phyloP scores from a whole-genome alignment of 2,888 invertebrate genomes.

The Empis livida region DNA sequence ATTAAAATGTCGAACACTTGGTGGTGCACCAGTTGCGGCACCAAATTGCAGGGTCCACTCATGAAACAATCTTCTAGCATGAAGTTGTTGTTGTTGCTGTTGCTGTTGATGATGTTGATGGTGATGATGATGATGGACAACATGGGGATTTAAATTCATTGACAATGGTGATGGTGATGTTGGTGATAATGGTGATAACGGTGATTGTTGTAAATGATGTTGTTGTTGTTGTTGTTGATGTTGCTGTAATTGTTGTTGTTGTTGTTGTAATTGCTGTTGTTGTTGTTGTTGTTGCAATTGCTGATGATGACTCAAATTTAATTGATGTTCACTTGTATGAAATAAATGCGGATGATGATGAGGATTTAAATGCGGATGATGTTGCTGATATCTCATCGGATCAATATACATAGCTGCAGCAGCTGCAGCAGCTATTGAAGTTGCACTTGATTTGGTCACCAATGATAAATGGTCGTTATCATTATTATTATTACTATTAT shows the following conservation, averaged over 20 bases:
- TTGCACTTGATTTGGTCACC: conserved; percentile 25
- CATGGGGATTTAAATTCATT: conserved; percentile 32
- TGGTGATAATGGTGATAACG: conserved; percentile 28
- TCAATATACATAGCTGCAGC: conserved; percentile 37
- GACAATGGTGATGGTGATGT: conserved; percentile 27
- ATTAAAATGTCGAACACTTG: conserved; percentile 33
- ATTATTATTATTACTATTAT: conserved; percentile 21
- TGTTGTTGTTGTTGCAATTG: conserved; percentile 14
- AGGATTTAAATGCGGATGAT: conserved; percentile 35
- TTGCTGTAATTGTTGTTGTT: conserved; percentile 24
- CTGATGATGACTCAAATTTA: conserved; percentile 5
- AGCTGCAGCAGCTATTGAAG: conserved; percentile 35
- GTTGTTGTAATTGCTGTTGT: conserved; percentile 20
- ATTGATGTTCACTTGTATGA: conserved; percentile 28
- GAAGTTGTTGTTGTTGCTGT: conserved; percentile 37
- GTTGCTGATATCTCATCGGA: conserved; percentile 35
- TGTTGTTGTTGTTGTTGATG: conserved; percentile 10
- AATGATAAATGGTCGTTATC: conserved; percentile 28
- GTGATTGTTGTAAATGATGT: conserved; percentile 17
- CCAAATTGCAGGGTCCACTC: conserved; percentile 37
- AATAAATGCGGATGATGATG: conserved; percentile 34
- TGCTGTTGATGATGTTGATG: conserved; percentile 36
- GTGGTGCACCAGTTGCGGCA: conserved; percentile 28
- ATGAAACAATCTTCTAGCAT: conserved; percentile 34
- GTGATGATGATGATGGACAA: conserved; percentile 30